Evolutionary conservation across 1,140 invertebrate genomes (phyloP).

Genomic region (Anadara kagoshimensis): DNA sequence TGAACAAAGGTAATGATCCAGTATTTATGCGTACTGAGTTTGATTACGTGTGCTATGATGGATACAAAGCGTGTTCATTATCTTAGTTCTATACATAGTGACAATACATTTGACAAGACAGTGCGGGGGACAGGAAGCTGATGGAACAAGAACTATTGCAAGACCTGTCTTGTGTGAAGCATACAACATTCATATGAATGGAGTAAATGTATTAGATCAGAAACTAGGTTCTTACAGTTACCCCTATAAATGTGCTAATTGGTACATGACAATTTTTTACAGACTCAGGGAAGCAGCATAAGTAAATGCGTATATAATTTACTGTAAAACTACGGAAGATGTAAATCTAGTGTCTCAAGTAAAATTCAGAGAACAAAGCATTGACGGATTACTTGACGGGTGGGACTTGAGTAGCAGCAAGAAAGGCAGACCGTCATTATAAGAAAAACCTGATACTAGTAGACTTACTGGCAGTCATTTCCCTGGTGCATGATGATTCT

Average conservation of each 20-base stretch:
- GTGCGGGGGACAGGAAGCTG: background rate
- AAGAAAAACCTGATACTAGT: too few relatives aligned
- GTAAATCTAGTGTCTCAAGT: too few relatives aligned
- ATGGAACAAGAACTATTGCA: background rate
- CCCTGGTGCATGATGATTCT: too few relatives aligned
- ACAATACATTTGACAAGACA: background rate
- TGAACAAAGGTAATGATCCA: background rate
- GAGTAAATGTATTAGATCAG: background rate
- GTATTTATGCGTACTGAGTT: background rate
- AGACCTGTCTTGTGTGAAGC: background rate
- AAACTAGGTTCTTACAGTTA: background rate
- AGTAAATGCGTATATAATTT: constrained; percentile 1
- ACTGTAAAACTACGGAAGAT: too few relatives aligned
- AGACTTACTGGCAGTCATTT: too few relatives aligned
- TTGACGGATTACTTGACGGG: too few relatives aligned
- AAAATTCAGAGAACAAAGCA: too few relatives aligned
- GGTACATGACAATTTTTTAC: background rate
- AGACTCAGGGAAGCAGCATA: background rate
- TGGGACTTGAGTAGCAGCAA: too few relatives aligned
- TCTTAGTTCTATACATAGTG: background rate
- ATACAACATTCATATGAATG: background rate
- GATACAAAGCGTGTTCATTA: background rate
- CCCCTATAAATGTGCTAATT: background rate
- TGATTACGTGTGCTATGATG: background rate
- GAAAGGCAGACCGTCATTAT: too few relatives aligned